These are phyloP conservation scores for Drosophila multiciliata DNA, from an alignment of 2,888 invertebrate genomes.

Conservation along the genomic window DNA sequence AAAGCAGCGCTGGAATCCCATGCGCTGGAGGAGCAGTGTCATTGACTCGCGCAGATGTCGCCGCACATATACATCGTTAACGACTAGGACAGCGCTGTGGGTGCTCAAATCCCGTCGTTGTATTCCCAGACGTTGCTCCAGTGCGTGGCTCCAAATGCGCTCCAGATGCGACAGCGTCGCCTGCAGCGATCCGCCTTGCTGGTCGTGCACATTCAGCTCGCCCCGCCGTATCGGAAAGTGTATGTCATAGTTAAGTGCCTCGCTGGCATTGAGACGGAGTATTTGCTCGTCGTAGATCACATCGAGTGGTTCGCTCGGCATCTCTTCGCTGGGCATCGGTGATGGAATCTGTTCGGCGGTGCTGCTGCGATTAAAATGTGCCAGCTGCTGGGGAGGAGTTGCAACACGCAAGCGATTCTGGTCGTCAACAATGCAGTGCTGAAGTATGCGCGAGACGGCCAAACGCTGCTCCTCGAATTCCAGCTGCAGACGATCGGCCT, in stretches of 20 bases:
- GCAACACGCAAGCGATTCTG: conserved; percentile 92
- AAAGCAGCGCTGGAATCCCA: conserved; percentile 93
- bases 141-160: conserved; percentile 93
- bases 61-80: conserved; percentile 95
- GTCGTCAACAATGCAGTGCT: conserved; percentile 91
- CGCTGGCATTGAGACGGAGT: conserved; percentile 53
- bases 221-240: conserved; percentile 96
- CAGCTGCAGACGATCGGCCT: conserved; percentile 83
- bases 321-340: conserved; percentile 24
- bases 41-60: conserved; percentile 94
- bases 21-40: conserved; percentile 90
- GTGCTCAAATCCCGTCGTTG: conserved; percentile 88
- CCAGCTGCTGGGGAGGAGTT: conserved; percentile 95
- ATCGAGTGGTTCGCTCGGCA: neutral
- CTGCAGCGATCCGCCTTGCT: conserved; percentile 93
- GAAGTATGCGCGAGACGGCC: conserved; percentile 93
- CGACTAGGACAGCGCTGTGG: conserved; percentile 94
- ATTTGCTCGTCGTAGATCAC: conserved; percentile 72
- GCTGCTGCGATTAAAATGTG: conserved; percentile 93
- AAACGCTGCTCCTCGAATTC: conserved; percentile 94
- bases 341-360: conserved; percentile 88
- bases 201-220: conserved; percentile 93
- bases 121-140: conserved; percentile 92
- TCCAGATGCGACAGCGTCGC: conserved; percentile 94
- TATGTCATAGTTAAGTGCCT: conserved; percentile 91